Evolutionary conservation across 2,888 invertebrate species (phyloP), one percentile per base, ranked within the genome.

Genomic region (Cerastis leucographa): DNA sequence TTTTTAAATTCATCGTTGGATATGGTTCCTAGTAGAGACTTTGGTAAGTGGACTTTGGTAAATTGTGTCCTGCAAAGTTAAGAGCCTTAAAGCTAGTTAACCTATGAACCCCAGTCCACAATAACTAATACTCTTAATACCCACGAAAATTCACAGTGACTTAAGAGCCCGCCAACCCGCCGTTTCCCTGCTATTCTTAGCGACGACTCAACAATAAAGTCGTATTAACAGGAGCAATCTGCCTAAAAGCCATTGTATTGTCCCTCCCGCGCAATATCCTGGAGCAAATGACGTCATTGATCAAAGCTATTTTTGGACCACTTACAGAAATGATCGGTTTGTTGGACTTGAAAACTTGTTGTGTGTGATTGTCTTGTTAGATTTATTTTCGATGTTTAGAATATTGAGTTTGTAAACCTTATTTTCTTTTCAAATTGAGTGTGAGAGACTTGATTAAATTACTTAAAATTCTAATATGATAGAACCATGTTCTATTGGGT

Each of bases 201-300:
- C 70, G 64, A 42, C 71, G 76, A 72, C 67, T 66, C 71, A 74
- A 87, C 81, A 85, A 81, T 85, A 74, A 85, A 81, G 49, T 46
- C 76, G 75, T 77, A 82, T 79, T 84, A 84, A 74, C 71, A 71
- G 74, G 71, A 85, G 76, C 74, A 87, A 87, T 87, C 84, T 81
- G 67, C 78, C 83, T 87, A 81, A 87, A 87, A 82, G 85, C 84
- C 40, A 82, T 85, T 79, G 72, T 87, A 68, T 81, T 81, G 71
- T 73, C 81, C 78, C 78, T 69, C 72, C 56, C 71, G 75, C 71
- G 75, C 65, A 75, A 74, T 74, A 69, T 85, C 76, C 75, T 70
- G 68, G 66, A 68, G 75, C 62, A 46, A 72, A 81, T 84, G 79
- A 83, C 64, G 78, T 81, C 81, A 87, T 81, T 51, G 74, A 76